Evolutionary conservation across 2,113 vertebrate species (phyloP).

Genomic region (Pteronura brasiliensis): DNA sequence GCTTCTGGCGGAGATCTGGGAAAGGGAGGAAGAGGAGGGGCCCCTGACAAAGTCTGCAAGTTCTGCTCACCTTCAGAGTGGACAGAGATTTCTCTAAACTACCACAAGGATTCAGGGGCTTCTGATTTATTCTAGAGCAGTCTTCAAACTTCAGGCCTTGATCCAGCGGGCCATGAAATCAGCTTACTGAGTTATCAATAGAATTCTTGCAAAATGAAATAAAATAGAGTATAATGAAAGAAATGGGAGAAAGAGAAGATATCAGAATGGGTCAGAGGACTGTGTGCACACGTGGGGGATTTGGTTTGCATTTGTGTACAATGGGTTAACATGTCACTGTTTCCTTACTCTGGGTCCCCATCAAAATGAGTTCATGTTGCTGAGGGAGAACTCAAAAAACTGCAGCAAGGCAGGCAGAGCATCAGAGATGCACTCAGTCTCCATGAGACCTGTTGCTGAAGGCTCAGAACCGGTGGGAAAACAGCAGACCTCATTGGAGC

Average conservation of each 20-base stretch:
- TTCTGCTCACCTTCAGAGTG: background rate
- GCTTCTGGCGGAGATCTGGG: too few species aligned
- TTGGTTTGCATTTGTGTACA: background rate
- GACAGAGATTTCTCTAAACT: background rate
- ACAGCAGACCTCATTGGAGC: fast-evolving
- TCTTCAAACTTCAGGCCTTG: background rate
- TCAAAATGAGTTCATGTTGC: background rate
- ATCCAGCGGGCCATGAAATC: background rate
- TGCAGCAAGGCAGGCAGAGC: fast-evolving
- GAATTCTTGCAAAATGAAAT: background rate
- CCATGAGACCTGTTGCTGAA: fast-evolving
- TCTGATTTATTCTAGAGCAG: background rate
- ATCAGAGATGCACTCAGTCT: fast-evolving
- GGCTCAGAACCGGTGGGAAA: background rate
- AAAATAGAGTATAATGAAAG: background rate
- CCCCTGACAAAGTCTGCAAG: too few species aligned
- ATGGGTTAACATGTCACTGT: too few species aligned
- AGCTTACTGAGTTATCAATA: background rate
- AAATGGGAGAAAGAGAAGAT: background rate
- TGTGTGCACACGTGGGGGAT: background rate
- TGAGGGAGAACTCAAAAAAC: too few species aligned
- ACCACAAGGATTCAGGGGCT: background rate
- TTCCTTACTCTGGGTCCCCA: background rate
- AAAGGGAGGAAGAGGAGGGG: fast-evolving
- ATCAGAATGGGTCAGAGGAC: fast-evolving